Evolutionary conservation across 30 jellyfish, hydroid and myxozoan genomes (phyloP), one percentile per base, ranked within the genome.

Genomic region (Pseudorhiza aurosa): DNA sequence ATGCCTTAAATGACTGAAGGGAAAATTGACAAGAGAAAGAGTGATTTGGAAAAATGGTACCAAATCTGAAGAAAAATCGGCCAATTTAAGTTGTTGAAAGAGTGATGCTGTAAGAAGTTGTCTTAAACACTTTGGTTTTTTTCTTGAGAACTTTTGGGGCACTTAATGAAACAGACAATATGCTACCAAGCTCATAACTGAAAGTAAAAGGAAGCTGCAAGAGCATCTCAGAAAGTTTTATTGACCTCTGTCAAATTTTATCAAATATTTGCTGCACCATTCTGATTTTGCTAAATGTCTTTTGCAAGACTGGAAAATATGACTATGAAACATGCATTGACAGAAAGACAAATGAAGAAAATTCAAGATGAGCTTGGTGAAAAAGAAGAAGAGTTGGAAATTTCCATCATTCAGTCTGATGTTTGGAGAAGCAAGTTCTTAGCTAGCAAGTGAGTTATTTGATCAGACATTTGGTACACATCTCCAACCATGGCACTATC

Each of bases 401-500:
- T 50, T 18, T 81, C 85, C 4, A 31, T 43, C 22, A 88, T 88
- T 11, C 91, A 88, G 56, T 68, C 87, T 29, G 97, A 88, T 88
- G 91, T 88, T 21, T 88, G 97, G 97, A 49, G 97, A 47, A 88
- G 97, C 65, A 88, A 88, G 73, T 88, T 88, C 43, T 72, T 88
- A 28, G 97, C 95, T 10, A 81, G 92, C 95, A 80, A 85, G 97
- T 88, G 39, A 67, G 77, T 26, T 0, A 46, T 12, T 49, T 49
- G 4, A 2, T 49, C n/a, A 2, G n/a, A 49, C 6, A 29, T 49
- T 5, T 49, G n/a, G 7, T 49, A 2, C 63, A 15, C 22, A 15
- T 4, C 55, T 42, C 15, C 9, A 42, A 42, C 15, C 15, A 42
- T 42, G 55, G 55, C 11, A 42, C 9, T 42, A n/a, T n/a, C n/a